Conservation (phyloP, 2,113 vertebrate species). For the Bubalus kerabau region DNA sequence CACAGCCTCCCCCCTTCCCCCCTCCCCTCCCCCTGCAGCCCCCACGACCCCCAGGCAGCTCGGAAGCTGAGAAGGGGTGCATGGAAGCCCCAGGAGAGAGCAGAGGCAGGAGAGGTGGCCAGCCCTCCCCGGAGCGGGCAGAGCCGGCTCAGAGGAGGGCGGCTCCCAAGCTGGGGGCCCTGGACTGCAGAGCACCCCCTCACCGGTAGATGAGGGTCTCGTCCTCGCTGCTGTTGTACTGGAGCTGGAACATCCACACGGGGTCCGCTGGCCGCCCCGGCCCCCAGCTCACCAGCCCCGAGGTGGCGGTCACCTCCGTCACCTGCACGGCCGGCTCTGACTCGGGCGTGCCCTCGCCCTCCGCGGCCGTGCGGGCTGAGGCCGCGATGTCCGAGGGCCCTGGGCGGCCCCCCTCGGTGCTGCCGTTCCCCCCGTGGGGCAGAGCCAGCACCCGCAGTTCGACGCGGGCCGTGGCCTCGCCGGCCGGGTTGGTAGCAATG, state of each 20-base stretch:
- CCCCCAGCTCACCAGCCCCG: slow-evolving; percentile 89
- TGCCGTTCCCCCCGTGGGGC: slow-evolving; percentile 86
- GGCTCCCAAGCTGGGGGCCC: not conserved
- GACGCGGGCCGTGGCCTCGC: slow-evolving; percentile 88
- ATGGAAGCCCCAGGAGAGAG: not conserved
- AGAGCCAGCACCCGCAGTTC: slow-evolving; percentile 91
- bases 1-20: not conserved
- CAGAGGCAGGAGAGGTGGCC: not conserved
- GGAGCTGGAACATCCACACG: slow-evolving; percentile 82
- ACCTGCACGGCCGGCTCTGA: slow-evolving; percentile 79
- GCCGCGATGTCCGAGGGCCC: slow-evolving; percentile 84
- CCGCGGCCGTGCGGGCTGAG: slow-evolving; percentile 73
- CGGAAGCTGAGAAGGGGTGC: not conserved
- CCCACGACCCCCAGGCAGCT: slow-evolving; percentile 56
- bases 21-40: not conserved
- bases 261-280: slow-evolving; percentile 78
- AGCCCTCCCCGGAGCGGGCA: slow-evolving; percentile 47
- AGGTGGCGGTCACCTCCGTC: slow-evolving; percentile 87
- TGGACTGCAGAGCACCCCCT: not conserved
- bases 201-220: slow-evolving; percentile 81
- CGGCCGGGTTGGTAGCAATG: slow-evolving; percentile 92
- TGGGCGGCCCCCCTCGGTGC: slow-evolving; percentile 73
- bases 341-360: slow-evolving; percentile 68
- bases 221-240: slow-evolving; percentile 81
- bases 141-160: not conserved